phyloP scores from a whole-genome alignment of 2,888 invertebrate genomes.

The Hoplodrina ambigua region DNA sequence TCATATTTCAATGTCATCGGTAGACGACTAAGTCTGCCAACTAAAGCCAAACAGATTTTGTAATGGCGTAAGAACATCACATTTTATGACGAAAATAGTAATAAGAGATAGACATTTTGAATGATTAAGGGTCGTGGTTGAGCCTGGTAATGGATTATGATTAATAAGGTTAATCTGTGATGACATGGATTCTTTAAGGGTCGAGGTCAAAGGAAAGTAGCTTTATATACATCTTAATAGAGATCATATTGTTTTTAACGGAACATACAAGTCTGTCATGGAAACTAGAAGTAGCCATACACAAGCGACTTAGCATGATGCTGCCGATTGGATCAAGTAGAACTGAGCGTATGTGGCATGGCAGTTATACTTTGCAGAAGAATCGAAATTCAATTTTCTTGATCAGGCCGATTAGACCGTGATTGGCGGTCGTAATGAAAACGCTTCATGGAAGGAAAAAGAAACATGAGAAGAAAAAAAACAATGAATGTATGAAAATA shows the following conservation, averaged over 20 bases:
- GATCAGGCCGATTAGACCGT: too few species aligned
- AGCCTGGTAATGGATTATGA: background rate
- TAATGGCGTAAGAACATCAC: background rate
- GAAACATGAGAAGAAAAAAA: background rate
- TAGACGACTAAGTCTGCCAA: background rate
- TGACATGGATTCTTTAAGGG: background rate
- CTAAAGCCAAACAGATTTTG: conserved; percentile 5
- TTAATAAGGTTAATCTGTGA: background rate
- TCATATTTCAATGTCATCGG: conserved; percentile 34
- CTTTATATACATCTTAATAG: background rate
- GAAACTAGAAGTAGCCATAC: background rate
- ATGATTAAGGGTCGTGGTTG: background rate
- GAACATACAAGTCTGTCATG: background rate
- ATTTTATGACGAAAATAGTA: background rate
- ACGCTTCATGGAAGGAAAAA: background rate
- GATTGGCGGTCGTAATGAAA: background rate
- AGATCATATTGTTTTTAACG: background rate
- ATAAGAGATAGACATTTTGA: background rate
- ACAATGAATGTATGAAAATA: too few species aligned
- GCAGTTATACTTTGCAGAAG: too few species aligned
- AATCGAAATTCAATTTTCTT: too few species aligned
- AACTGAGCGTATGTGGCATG: too few species aligned
- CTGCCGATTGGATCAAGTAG: too few species aligned
- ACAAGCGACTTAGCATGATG: too few species aligned
- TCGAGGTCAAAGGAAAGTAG: background rate